Percentiles rank a stretch among this genome's conserved stretches.
phyloP scores from a whole-genome alignment of 2,888 invertebrate genomes.

The Labia minor region DNA sequence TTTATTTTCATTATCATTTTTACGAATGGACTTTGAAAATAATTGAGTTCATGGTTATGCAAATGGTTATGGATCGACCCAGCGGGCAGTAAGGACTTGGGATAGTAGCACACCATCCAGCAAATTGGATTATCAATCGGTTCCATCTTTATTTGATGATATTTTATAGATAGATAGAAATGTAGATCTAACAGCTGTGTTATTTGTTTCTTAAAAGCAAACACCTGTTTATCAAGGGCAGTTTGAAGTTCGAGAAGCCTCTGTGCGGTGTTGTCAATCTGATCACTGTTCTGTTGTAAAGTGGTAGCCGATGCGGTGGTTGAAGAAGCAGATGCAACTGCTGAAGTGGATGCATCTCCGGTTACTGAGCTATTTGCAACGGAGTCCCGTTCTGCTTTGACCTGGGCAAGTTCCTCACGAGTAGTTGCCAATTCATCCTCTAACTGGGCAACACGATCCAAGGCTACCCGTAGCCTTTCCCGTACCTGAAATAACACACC shows the following conservation, averaged over 20 bases:
- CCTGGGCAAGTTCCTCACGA: conserved; percentile 84
- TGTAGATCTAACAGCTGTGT: too few relatives aligned
- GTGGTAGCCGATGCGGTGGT: background rate
- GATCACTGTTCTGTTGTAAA: background rate
- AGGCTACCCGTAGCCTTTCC: conserved; percentile 87
- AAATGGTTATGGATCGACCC: too few relatives aligned
- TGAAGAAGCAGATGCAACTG: background rate
- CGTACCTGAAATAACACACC: conserved; percentile 59
- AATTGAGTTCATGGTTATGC: too few relatives aligned
- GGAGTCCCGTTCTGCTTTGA: background rate
- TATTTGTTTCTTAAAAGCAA: too few relatives aligned
- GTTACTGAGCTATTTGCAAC: background rate
- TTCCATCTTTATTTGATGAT: too few relatives aligned
- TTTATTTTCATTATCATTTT: too few relatives aligned
- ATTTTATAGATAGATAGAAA: too few relatives aligned
- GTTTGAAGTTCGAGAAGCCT: conserved; percentile 69
- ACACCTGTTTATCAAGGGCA: conserved; percentile 77
- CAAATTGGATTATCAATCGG: too few relatives aligned
- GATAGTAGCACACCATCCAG: too few relatives aligned
- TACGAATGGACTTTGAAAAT: too few relatives aligned
- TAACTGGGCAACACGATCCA: conserved; percentile 89
- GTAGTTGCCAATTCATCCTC: conserved; percentile 92
- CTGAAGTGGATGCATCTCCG: background rate
- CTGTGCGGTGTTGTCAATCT: background rate
- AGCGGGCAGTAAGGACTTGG: too few relatives aligned